phyloP scores from a whole-genome alignment of 2,888 invertebrate genomes.

The Diaprepes abbreviatus region DNA sequence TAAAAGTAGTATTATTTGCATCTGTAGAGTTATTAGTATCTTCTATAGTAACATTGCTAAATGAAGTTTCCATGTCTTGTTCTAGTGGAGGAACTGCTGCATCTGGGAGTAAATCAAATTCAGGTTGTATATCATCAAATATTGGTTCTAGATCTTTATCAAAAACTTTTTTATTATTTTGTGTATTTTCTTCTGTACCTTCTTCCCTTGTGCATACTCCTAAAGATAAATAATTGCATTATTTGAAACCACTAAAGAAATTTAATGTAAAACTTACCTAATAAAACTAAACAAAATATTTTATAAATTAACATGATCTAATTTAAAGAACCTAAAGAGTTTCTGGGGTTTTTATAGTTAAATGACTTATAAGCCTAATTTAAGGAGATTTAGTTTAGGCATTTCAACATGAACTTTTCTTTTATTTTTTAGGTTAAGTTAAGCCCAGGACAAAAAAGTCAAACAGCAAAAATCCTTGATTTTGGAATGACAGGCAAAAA shows the following conservation, averaged over 20 bases:
- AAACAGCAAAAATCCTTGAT: too few species aligned
- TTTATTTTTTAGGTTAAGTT: too few species aligned
- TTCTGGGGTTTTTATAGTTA: too few species aligned
- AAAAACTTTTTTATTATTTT: background rate
- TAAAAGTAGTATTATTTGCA: constrained; percentile 54
- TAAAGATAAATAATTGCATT: background rate
- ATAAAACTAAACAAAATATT: constrained; percentile 1
- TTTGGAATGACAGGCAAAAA: too few species aligned
- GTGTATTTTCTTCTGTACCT: constrained; percentile 1
- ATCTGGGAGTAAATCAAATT: constrained; percentile 34
- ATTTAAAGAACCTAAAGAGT: too few species aligned
- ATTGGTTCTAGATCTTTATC: constrained; percentile 32
- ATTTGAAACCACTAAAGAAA: background rate
- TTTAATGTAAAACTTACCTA: constrained; percentile 5
- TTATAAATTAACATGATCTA: background rate
- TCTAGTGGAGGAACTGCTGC: constrained; percentile 1
- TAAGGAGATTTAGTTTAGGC: too few species aligned
- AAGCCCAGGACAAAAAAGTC: too few species aligned
- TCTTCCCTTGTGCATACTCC: constrained; percentile 10
- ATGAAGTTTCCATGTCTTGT: constrained; percentile 1
- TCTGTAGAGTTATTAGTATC: constrained; percentile 26
- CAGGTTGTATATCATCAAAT: constrained; percentile 39
- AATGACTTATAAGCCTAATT: too few species aligned
- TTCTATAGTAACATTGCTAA: constrained; percentile 50
- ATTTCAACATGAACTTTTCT: too few species aligned